Conservation (phyloP, 2,113 vertebrate genomes). For the Recurvirostra avosetta region DNA sequence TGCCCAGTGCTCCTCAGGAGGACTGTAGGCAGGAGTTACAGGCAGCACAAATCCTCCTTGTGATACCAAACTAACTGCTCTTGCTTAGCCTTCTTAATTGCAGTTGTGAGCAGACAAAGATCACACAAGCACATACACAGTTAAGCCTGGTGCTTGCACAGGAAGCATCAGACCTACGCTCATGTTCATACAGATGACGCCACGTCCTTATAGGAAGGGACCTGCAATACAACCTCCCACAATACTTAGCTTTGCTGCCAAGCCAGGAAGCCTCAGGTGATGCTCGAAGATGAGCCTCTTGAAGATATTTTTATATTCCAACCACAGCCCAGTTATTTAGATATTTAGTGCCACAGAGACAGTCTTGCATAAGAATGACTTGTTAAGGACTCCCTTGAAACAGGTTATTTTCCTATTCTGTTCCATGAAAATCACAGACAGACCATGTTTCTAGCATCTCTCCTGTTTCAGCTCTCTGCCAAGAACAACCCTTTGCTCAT, state of each 20-base stretch:
- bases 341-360: neutral
- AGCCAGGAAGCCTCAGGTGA: neutral
- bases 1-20: fast-evolving
- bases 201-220: neutral
- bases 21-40: neutral
- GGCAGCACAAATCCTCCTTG: neutral
- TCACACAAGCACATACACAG: fast-evolving
- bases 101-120: neutral
- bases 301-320: neutral
- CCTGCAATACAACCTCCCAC: neutral
- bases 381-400: neutral
- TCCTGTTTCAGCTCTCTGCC: neutral
- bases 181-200: neutral
- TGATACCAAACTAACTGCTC: neutral
- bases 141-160: neutral
- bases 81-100: neutral
- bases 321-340: neutral
- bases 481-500: neutral
- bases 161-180: neutral
- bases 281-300: neutral
- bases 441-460: neutral
- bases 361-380: neutral
- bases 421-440: neutral
- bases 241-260: neutral
- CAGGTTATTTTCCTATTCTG: neutral